phyloP scores from a whole-genome alignment of 2,888 invertebrate genomes.

The Osedax fenrisi region DNA sequence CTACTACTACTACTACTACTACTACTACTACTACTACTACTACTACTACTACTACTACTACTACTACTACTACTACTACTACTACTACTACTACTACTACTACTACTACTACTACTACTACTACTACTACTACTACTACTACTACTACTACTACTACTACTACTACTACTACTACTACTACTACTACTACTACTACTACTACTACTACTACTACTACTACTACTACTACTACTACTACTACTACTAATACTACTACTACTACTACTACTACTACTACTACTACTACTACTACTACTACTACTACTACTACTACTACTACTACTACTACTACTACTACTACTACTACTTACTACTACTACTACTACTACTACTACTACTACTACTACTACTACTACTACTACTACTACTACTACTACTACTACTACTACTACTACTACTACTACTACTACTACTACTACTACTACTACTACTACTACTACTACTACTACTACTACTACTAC shows the following conservation, averaged over 20 bases:
- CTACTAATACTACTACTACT: conserved; percentile 15
- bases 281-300: conserved; percentile 13
- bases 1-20: conserved; percentile 16
- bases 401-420: neutral
- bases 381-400: conserved; percentile 14
- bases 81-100: neutral
- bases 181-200: neutral
- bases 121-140: too few species aligned
- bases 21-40: conserved; percentile 6
- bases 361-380: conserved; percentile 7
- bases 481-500: conserved; percentile 9
- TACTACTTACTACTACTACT: too few species aligned
- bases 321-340: neutral
- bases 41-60: conserved; percentile 20
- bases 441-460: conserved; percentile 12
- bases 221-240: conserved; percentile 12
- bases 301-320: neutral
- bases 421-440: neutral
- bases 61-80: conserved; percentile 12
- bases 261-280: conserved; percentile 15
- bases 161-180: conserved; percentile 9
- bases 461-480: conserved; percentile 21
- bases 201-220: conserved; percentile 8
- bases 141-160: conserved; percentile 8
- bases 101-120: neutral